Base-by-base conservation (phyloP, 2,797 vertebrate genomes). In the Chrysocyon brachyurus region DNA sequence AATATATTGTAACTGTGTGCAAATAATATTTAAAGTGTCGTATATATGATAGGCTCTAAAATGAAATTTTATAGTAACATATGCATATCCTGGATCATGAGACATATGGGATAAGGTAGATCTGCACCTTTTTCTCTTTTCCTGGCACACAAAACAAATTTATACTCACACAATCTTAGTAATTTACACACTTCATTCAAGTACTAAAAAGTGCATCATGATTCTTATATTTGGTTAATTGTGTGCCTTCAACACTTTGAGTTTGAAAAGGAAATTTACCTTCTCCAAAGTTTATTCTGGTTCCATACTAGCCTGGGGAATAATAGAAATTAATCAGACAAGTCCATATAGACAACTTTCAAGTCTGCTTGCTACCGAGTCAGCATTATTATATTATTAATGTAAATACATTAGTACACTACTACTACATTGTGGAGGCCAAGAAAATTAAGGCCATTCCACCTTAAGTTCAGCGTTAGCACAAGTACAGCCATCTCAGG, bases 11-110 rank as follows among this genome's bases (percentile, higher is more conserved):
- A 86, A 61, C 1, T 93, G 10, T 75, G 3, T 89, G 61, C n/a
- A 90, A 95, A 79, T 92, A 75, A 61, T 83, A 90, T 70, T 93
- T 94, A 61, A 96, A 95, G 5, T 56, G n/a, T 64, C 10, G 12
- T 0, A 1, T 85, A n/a, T 78, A 64, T 31, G 10, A 64, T 49
- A 68, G 15, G 26, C 14, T 94, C 16, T 84, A 87, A 91, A 92
- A 83, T 24, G n/a, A 52, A 88, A 94, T 21, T 87, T 79, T 78
- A 61, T 33, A 68, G 36, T 61, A 91, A 63, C 17, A 64, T 49
- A 40, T 59, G 10, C 21, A 33, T n/a, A 68, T 12, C 10, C 26
- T 97, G 54, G 54, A 78, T 82, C 94, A 79, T 92, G 73, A 94
- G 63, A 90, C 7, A 84, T 12, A 56, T 12, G 56, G 24, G 73